phyloP scores from a whole-genome alignment of 2,888 invertebrate species.

The Nephrotoma appendiculata region DNA sequence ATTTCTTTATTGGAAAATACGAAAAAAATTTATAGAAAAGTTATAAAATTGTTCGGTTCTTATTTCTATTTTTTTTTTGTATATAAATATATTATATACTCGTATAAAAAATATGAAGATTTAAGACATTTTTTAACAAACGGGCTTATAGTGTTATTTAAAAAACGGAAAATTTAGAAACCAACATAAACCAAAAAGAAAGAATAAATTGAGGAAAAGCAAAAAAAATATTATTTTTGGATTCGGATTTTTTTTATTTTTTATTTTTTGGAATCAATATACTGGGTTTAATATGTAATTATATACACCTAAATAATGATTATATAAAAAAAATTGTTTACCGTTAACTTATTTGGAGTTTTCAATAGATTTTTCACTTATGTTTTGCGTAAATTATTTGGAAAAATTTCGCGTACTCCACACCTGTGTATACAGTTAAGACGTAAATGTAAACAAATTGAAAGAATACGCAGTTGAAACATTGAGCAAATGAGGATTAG shows the following conservation, averaged over 20 bases:
- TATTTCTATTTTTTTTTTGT: neutral
- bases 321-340: neutral
- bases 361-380: too few relatives aligned
- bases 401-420: too few relatives aligned
- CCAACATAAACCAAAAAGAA: neutral
- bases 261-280: neutral
- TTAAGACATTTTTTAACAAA: neutral
- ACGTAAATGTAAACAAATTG: too few relatives aligned
- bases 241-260: neutral
- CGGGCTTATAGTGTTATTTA: neutral
- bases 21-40: neutral
- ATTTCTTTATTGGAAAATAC: neutral
- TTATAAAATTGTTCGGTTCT: neutral
- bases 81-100: neutral
- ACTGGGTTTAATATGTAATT: neutral
- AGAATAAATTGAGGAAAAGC: too few relatives aligned
- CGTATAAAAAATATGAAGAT: neutral
- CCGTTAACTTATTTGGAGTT: neutral
- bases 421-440: too few relatives aligned
- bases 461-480: too few relatives aligned
- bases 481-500: too few relatives aligned
- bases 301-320: neutral
- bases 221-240: neutral
- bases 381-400: too few relatives aligned
- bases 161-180: neutral